Base-by-base conservation (phyloP, 2,113 vertebrate species). In the Triplophysa rosa region DNA sequence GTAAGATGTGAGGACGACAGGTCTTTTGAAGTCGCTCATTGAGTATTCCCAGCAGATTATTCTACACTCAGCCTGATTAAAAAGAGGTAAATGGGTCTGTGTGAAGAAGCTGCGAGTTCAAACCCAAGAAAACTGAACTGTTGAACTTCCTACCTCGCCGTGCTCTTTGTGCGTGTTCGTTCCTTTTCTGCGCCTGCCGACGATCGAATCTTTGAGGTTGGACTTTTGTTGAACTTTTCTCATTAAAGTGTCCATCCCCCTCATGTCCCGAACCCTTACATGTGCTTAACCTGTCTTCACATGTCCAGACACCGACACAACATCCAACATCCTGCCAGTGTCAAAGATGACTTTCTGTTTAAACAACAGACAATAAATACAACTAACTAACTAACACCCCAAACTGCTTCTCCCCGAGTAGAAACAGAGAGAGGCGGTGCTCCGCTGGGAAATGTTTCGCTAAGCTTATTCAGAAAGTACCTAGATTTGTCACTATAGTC, bases 221-320 rank as follows among this genome's bases (percentile, higher is more conserved):
- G 90, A 93, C 92, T 93, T 90, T 91, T 78, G 49, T 76, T 93
- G 92, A 94, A 93, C 92, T 92, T 90, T 92, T 90, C 88, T 91
- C 85, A 91, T 93, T 92, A 91, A 86, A 86, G 87, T 77, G 82
- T 86, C 80, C 68, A 64, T 49, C 66, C 78, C 71, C 47, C 66
- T 78, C 67, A 52, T 73, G 63, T 66, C 54, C 59, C 47, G 75
- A 81, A 47, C 67, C 78, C 64, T 68, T 8, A 52, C 62, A 64
- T 83, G 69, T 77, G 67, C 75, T 77, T 62, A 76, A 74, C 62
- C 79, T 49, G 52, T 70, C 76, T 80, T 67, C 37, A 69, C 65
- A 81, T 61, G 45, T 61, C 58, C 47, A 61, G 19, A 75, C 45
- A 80, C 68, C 72, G 23, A 67, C 47, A 77, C 64, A 74, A 80